A percentile compares a stretch with the other conserved stretches of the same genome.
phyloP scores from a whole-genome alignment of 2,888 invertebrate species.

The Plagodis dolabraria region DNA sequence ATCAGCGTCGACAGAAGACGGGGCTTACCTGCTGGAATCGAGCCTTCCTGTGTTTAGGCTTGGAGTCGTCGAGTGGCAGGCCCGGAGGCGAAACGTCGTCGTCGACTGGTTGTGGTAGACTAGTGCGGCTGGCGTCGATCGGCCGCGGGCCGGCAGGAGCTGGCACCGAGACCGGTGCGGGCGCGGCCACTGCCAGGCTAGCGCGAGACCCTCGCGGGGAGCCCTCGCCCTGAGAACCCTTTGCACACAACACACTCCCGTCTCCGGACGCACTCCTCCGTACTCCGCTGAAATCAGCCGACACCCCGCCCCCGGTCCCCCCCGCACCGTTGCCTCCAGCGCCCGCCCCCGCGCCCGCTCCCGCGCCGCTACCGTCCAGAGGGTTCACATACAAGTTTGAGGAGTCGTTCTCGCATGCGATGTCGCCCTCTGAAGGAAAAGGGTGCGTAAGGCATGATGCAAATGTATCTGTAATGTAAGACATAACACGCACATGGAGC shows the following conservation, averaged over 20 bases:
- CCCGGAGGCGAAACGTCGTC: slow-evolving; percentile 51
- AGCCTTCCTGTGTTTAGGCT: slow-evolving; percentile 93
- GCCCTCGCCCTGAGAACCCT: slow-evolving; percentile 82
- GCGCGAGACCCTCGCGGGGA: slow-evolving; percentile 76
- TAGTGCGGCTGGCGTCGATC: slow-evolving; percentile 73
- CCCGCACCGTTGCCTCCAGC: slow-evolving; percentile 45
- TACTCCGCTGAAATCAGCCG: slow-evolving; percentile 84
- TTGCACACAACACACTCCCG: slow-evolving; percentile 87
- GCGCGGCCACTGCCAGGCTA: slow-evolving; percentile 73
- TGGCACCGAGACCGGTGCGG: slow-evolving; percentile 45
- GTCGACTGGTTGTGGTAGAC: slow-evolving; percentile 71
- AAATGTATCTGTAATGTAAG: slow-evolving; percentile 95
- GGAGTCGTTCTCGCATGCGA: slow-evolving; percentile 88
- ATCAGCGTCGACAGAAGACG: neutral
- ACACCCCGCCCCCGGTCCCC: slow-evolving; percentile 58
- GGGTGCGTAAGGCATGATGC: slow-evolving; percentile 98
- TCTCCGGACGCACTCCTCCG: slow-evolving; percentile 93
- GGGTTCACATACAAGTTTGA: slow-evolving; percentile 96
- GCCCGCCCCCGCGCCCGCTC: slow-evolving; percentile 55
- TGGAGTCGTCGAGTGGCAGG: slow-evolving; percentile 74
- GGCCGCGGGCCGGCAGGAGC: slow-evolving; percentile 36
- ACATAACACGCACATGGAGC: slow-evolving; percentile 79
- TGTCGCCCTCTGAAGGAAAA: slow-evolving; percentile 93
- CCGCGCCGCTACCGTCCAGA: slow-evolving; percentile 87
- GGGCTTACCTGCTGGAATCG: slow-evolving; percentile 91